Conservation (phyloP, 2,888 invertebrate genomes). For the Glyphotaelius pellucidus region DNA sequence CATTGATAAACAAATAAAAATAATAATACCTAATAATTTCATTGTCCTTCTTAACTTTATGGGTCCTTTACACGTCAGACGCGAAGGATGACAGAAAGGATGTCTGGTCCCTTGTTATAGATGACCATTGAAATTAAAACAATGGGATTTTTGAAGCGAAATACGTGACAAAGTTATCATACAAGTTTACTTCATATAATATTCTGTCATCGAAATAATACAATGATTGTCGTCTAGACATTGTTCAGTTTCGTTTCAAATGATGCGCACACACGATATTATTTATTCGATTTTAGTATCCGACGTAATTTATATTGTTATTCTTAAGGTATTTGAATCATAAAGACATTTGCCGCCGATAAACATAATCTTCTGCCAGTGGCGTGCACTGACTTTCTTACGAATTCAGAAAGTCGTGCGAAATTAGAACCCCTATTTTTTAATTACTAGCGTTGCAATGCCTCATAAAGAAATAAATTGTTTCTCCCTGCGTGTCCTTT, state of each 20-base stretch:
- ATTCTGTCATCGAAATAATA: slow-evolving; percentile 60
- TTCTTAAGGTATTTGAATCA: slow-evolving; percentile 26
- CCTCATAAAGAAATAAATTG: no score
- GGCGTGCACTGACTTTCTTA: background rate
- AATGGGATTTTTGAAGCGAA: slow-evolving; percentile 62
- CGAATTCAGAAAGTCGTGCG: background rate
- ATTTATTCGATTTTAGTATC: background rate
- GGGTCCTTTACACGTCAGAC: background rate
- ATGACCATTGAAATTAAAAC: slow-evolving; percentile 64
- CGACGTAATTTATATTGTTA: slow-evolving; percentile 14
- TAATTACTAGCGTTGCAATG: no score
- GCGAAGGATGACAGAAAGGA: slow-evolving; percentile 42
- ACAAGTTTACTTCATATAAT: slow-evolving; percentile 56
- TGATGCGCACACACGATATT: background rate
- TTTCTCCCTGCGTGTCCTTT: no score
- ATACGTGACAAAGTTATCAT: slow-evolving; percentile 58
- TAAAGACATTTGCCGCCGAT: background rate
- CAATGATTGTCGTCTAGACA: slow-evolving; percentile 61
- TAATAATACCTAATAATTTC: background rate
- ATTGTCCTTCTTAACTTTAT: background rate
- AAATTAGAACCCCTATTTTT: background rate
- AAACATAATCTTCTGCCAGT: background rate
- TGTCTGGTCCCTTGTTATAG: slow-evolving; percentile 63
- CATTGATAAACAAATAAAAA: background rate
- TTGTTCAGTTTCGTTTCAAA: slow-evolving; percentile 44